Evolutionary conservation across 2,888 invertebrate genomes (phyloP).

Genomic region (Siphlonurus alternatus): DNA sequence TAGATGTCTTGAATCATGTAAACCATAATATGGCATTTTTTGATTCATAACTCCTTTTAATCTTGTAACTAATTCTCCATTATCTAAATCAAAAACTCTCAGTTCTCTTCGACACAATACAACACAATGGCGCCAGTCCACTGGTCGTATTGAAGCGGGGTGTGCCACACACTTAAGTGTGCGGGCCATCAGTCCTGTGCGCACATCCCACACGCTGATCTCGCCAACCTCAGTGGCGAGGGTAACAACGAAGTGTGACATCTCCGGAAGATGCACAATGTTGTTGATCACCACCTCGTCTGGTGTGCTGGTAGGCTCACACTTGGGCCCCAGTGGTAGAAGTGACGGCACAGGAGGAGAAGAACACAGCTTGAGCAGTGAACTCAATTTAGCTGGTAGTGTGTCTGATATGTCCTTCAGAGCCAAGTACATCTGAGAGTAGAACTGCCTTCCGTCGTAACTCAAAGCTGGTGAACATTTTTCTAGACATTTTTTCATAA

Average conservation of each 20-base stretch:
- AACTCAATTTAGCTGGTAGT: conserved; percentile 19
- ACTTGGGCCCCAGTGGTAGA: conserved; percentile 32
- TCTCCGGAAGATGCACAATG: conserved; percentile 42
- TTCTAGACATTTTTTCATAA: conserved; percentile 52
- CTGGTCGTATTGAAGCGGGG: conserved; percentile 60
- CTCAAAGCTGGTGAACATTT: conserved; percentile 52
- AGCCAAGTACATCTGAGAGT: conserved; percentile 43
- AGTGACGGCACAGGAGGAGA: conserved; percentile 43
- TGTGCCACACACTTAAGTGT: conserved; percentile 55
- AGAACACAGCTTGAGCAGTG: conserved; percentile 30
- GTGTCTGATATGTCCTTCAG: conserved; percentile 23
- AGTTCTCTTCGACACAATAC: conserved; percentile 69
- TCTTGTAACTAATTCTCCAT: conserved; percentile 38
- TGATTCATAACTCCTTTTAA: conserved; percentile 82
- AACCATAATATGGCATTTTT: conserved; percentile 78
- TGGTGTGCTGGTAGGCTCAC: conserved; percentile 22
- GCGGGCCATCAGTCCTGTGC: conserved; percentile 27
- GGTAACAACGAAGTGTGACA: conserved; percentile 55
- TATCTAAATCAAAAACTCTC: conserved; percentile 59
- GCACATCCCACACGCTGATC: conserved; percentile 67
- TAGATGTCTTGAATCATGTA: conserved; percentile 61
- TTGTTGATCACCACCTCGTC: conserved; percentile 1
- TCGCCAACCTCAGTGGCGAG: conserved; percentile 57
- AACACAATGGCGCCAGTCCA: conserved; percentile 53
- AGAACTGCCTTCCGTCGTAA: conserved; percentile 70